Base-by-base conservation (phyloP, 37 sponge, comb jelly and placozoan genomes). In the Tethya wilhelma region DNA sequence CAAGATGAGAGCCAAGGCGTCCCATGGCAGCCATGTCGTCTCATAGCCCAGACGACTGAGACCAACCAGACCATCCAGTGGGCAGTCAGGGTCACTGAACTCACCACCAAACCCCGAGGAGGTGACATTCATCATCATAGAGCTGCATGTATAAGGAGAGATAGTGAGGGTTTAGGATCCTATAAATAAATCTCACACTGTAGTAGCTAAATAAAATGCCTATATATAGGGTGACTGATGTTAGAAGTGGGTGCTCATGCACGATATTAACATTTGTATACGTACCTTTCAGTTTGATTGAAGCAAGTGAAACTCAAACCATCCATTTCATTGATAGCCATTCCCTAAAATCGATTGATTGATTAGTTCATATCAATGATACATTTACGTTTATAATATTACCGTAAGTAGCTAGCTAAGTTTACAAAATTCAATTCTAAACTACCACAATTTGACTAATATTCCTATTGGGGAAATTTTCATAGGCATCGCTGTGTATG, bases 1-100 rank as follows among this genome's bases (percentile, higher is more conserved):
- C 4, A 76, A 5, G 8, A 60, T 64, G 30, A 76, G 78, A 67
- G 78, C 78, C 26, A 76, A 32, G 22, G 34, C 33, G 25, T 58
- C 78, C 29, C 31, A 76, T 64, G 64, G 67, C n/a, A 76, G 34
- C 53, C 53, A 49, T 9, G 9, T 14, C 9, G 14, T 14, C 14
- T 49, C 14, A 14, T 49, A 49, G 14, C 53, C 53, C 53, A 49
- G 53, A 19, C 14, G 9, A 49, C 14, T 49, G 14, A 49, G 53
- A 49, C 53, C 14, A 19, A 19, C 14, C 14, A 49, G 53, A 19
- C 53, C 53, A 49, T 49, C 53, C 9, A 49, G 14, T 9, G 53
- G 9, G 14, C 53, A 49, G 53, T 49, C 14, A 49, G 53, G 53
- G 9, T 19, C 53, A 49, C 53, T 49, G 14, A 9, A 9, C 9